Conservation (phyloP, 2,113 vertebrate species). For the Nothobranchius furzeri region DNA sequence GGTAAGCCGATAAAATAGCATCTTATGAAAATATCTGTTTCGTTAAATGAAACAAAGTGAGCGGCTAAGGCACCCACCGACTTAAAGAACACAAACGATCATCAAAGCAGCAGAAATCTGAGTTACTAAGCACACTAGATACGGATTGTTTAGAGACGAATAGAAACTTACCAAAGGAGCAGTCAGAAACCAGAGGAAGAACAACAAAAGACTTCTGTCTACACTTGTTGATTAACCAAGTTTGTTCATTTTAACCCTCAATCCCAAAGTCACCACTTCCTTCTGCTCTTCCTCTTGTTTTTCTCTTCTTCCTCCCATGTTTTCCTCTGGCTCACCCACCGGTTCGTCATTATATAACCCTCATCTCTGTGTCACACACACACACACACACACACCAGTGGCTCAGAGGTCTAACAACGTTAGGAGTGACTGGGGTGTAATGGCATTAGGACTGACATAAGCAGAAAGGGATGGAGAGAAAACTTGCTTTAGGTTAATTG, state of each 20-base stretch:
- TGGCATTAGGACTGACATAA: slow-evolving; percentile 58
- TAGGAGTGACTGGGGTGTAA: slow-evolving; percentile 52
- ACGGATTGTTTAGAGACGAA: not conserved
- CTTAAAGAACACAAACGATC: not conserved
- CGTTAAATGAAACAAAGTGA: not conserved
- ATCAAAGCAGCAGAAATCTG: not conserved
- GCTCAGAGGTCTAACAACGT: slow-evolving; percentile 57
- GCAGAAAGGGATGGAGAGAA: slow-evolving; percentile 19
- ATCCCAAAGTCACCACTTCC: slow-evolving; percentile 27
- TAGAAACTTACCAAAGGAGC: slow-evolving; percentile 37
- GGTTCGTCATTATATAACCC: slow-evolving; percentile 43
- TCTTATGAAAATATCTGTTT: too few relatives aligned
- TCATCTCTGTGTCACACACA: not conserved
- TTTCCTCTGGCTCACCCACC: slow-evolving; percentile 19
- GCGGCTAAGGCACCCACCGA: not conserved
- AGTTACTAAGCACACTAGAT: not conserved
- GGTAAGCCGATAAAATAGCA: too few relatives aligned
- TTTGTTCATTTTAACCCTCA: slow-evolving; percentile 7
- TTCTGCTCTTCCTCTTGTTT: slow-evolving; percentile 24
- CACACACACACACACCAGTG: not conserved
- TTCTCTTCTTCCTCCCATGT: slow-evolving; percentile 20
- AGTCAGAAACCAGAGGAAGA: not conserved
- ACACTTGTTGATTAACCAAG: slow-evolving; percentile 1
- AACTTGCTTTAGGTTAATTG: slow-evolving; percentile 37
- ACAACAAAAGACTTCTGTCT: not conserved